Evolutionary conservation across 2,113 vertebrate genomes (phyloP).

Genomic region (Aegypius monachus): DNA sequence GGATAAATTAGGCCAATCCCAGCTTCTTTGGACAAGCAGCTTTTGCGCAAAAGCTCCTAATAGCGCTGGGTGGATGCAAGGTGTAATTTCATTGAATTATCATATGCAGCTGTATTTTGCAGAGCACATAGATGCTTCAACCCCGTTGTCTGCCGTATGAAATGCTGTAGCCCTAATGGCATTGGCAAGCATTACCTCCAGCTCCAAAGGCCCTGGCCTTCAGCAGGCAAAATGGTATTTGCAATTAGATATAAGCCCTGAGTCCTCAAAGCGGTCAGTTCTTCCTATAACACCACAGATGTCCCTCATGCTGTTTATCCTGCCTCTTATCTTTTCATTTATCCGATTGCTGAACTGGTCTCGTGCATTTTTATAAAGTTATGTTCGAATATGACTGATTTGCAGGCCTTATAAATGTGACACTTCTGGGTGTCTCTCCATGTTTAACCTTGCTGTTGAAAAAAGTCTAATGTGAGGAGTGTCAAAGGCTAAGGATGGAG

Average conservation of each 20-base stretch:
- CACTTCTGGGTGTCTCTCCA: neutral
- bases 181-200: rapidly evolving
- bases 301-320: neutral
- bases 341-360: neutral
- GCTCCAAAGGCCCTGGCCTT: neutral
- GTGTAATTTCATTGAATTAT: neutral
- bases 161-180: neutral
- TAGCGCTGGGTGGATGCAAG: neutral
- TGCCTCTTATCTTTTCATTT: neutral
- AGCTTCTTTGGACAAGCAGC: neutral
- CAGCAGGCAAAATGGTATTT: neutral
- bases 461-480: neutral
- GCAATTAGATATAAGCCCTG: neutral
- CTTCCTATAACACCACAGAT: neutral
- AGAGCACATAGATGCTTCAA: neutral
- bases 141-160: neutral
- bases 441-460: neutral
- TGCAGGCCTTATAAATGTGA: neutral
- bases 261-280: neutral
- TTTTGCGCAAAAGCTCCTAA: neutral
- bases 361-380: neutral
- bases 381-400: neutral
- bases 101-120: neutral
- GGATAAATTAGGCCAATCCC: neutral
- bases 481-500: neutral